These are phyloP conservation scores for Antechinus flavipes DNA, from an alignment of 2,113 vertebrate species.

Conservation along the genomic window DNA sequence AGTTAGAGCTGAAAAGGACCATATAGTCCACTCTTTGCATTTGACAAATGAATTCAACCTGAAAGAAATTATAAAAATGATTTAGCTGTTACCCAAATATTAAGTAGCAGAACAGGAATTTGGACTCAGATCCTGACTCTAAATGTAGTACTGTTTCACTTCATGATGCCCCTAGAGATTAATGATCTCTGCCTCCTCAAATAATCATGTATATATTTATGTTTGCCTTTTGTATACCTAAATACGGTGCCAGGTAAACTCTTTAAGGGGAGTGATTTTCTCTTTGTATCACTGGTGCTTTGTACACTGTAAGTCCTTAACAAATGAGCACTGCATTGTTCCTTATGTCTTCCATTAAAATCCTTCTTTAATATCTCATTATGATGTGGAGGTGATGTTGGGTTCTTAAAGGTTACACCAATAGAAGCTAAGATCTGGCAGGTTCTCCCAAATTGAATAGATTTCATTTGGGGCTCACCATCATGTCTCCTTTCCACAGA, in stretches of 20 bases:
- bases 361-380: background rate
- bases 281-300: background rate
- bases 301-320: background rate
- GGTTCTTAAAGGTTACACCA: background rate
- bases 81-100: background rate
- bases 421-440: background rate
- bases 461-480: background rate
- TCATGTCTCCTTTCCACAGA: background rate
- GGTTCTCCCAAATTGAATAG: background rate
- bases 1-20: background rate
- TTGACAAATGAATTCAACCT: background rate
- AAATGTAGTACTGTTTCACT: background rate
- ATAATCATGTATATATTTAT: background rate
- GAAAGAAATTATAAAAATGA: background rate
- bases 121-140: background rate
- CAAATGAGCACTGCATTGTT: background rate
- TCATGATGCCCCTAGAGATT: background rate
- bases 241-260: background rate
- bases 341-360: background rate
- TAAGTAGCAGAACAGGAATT: background rate
- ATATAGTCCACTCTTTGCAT: background rate
- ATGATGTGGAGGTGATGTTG: background rate
- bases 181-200: background rate
- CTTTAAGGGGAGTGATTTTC: background rate
- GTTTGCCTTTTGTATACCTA: background rate